Evolutionary conservation across 2,113 vertebrate species (phyloP).

Genomic region (Furnarius figulus): DNA sequence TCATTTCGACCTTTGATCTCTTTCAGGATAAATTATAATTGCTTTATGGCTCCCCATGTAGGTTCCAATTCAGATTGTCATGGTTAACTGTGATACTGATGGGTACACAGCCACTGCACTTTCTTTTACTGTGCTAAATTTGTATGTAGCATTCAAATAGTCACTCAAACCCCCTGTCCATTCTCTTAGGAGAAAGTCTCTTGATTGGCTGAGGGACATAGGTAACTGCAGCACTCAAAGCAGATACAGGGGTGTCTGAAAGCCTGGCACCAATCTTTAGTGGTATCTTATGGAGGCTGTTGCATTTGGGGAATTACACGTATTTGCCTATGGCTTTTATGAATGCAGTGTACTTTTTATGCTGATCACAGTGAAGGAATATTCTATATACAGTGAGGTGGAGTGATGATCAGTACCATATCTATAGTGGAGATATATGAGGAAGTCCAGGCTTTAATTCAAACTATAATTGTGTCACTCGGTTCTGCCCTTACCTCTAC

Average conservation of each 20-base stretch:
- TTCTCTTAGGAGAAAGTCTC: background rate
- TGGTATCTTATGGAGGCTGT: background rate
- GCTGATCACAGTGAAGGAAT: background rate
- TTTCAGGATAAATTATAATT: background rate
- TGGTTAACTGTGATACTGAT: background rate
- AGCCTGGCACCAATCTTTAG: background rate
- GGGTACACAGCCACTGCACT: background rate
- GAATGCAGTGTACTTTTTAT: background rate
- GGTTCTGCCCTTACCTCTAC: background rate
- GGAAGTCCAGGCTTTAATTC: background rate
- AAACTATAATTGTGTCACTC: background rate
- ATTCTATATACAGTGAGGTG: background rate
- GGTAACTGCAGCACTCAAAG: background rate
- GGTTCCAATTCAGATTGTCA: background rate
- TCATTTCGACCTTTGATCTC: background rate
- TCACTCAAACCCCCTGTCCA: background rate
- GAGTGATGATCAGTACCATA: background rate
- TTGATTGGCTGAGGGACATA: background rate
- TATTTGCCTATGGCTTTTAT: background rate
- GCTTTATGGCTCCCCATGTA: background rate
- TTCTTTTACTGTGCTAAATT: background rate
- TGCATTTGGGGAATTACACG: background rate
- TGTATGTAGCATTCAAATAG: background rate
- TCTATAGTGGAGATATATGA: background rate
- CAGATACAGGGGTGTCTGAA: background rate